phyloP scores from a whole-genome alignment of 1,140 invertebrate species.

The Brevipalpus yothersi region DNA sequence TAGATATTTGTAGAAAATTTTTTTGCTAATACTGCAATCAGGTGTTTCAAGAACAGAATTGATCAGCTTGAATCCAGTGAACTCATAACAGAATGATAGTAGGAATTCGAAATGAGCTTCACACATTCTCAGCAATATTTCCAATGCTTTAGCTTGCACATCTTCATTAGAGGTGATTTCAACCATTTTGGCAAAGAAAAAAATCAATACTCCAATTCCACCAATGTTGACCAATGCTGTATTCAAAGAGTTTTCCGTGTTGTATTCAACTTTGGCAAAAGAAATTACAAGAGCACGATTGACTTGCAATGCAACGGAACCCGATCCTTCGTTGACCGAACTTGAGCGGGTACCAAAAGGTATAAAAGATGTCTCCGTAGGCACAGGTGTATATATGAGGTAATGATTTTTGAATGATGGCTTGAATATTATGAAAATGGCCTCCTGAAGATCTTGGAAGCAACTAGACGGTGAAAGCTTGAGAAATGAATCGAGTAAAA shows the following conservation, averaged over 20 bases:
- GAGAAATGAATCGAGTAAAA: neutral
- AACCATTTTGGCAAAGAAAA: conserved; percentile 6
- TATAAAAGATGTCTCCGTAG: neutral
- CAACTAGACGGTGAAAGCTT: neutral
- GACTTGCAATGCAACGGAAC: neutral
- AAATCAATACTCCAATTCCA: conserved; percentile 5
- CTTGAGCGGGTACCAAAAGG: neutral
- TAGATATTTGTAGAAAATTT: neutral
- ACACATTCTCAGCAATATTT: conserved; percentile 1
- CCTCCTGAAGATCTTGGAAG: neutral
- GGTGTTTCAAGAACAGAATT: neutral
- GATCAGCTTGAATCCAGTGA: neutral
- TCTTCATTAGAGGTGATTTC: neutral
- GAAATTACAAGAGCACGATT: neutral
- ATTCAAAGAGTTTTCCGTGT: neutral
- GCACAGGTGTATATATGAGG: neutral
- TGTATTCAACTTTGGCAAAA: neutral
- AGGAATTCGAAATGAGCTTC: conserved; percentile 1
- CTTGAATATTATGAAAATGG: neutral
- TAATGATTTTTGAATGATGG: neutral
- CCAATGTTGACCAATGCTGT: conserved; percentile 2
- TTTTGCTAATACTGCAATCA: neutral
- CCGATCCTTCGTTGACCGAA: neutral
- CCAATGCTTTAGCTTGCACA: neutral
- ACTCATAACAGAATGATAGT: neutral